Evolutionary conservation across 2,888 invertebrate genomes (phyloP), one percentile per base, ranked within the genome.

Genomic region (Nephrotoma flavescens): DNA sequence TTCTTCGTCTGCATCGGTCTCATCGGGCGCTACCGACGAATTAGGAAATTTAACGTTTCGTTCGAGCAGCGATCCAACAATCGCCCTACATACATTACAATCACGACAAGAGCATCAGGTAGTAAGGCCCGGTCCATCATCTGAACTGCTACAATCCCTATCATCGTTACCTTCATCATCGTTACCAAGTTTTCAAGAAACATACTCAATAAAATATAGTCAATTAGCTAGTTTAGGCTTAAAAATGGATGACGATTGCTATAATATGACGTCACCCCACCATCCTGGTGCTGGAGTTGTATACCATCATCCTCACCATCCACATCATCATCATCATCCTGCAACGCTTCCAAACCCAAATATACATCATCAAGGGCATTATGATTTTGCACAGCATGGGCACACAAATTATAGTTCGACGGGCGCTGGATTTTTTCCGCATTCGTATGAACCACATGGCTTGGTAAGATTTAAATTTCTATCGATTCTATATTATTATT

Each of bases 161-260:
- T 41, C 86, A 44, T 87, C 86, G 86, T 92, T 90, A 44, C 90
- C 91, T 47, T 93, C 94, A 89, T 94, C 94, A 85, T 94, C 95
- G 85, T 92, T 97, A 89, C 97, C 97, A 88, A 96, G 96, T 92
- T 97, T 97, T 92, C 96, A 97, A 92, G 97, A 97, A 92, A 97
- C 96, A 42, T 96, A 96, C 91, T 96, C 96, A 87, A 94, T 96
- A 86, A 95, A 95, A 88, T 95, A 95, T 90, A 94, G 94, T 87
- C 94, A 94, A 91, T 93, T 94, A 90, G 93, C 93, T 89, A 90
- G 90, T 87, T 93, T 94, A 89, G 95, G 95, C 44, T 94, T 96
- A 89, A 96, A 96, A 92, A 96, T 96, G 96, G 96, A 96, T 90
- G 96, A 96, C 90, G 96, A 96, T 89, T 96, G 96, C 90, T 96